phyloP scores from a whole-genome alignment of 2,888 invertebrate species.

The Alloscopus bannaensis region DNA sequence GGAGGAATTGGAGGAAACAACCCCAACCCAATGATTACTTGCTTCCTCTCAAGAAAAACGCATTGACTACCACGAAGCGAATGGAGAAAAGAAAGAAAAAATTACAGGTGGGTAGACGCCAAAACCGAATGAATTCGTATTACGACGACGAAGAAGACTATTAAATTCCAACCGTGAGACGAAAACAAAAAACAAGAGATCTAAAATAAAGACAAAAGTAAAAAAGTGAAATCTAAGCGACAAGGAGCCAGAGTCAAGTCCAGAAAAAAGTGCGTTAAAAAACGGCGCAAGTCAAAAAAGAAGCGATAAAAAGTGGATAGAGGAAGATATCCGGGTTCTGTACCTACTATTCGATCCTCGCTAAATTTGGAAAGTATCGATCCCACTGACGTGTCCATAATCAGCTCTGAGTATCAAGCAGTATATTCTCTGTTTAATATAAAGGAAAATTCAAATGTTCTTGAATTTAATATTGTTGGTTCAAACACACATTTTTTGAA shows the following conservation, averaged over 20 bases:
- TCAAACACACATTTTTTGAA: not conserved
- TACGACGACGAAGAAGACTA: not conserved
- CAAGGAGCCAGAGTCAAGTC: not conserved
- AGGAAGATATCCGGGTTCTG: not conserved
- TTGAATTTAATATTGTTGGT: slow-evolving; percentile 5
- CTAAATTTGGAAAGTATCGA: not conserved
- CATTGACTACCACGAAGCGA: not conserved
- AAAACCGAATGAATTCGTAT: too few relatives aligned
- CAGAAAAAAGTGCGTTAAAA: not conserved
- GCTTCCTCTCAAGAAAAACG: not conserved
- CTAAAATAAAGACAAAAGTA: not conserved
- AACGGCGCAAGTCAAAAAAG: not conserved
- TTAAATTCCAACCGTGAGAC: not conserved
- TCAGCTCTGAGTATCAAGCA: not conserved
- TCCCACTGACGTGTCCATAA: not conserved
- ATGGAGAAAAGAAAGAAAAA: not conserved
- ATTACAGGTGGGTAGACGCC: too few relatives aligned
- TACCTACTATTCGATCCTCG: not conserved
- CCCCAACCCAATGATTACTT: not conserved
- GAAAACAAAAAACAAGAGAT: not conserved
- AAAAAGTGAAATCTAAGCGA: too few relatives aligned
- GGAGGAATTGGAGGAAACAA: not conserved
- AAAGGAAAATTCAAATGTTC: not conserved
- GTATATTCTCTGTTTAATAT: not conserved
- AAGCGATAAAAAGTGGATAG: slow-evolving; percentile 6